Evolutionary conservation across 2,113 vertebrate genomes (phyloP).

Genomic region (Castor canadensis): DNA sequence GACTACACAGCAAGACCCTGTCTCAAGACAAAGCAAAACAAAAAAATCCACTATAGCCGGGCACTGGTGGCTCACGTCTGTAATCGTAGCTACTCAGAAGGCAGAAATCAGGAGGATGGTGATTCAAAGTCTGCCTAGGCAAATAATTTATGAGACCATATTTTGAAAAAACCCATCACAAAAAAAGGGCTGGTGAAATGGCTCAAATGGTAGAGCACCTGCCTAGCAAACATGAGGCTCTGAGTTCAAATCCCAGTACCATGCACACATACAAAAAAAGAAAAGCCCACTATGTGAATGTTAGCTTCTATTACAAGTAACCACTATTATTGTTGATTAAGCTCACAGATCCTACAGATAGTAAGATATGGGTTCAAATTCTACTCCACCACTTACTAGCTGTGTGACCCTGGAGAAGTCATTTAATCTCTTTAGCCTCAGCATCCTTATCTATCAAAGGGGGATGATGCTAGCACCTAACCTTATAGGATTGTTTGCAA

Average conservation of each 20-base stretch:
- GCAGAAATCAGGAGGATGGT: too few relatives aligned
- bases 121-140: too few relatives aligned
- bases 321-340: too few relatives aligned
- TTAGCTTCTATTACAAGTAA: constrained; percentile 4
- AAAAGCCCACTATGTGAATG: background rate
- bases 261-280: too few relatives aligned
- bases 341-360: too few relatives aligned
- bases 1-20: background rate
- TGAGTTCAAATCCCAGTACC: too few relatives aligned
- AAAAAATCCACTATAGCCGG: too few relatives aligned
- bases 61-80: too few relatives aligned
- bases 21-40: background rate
- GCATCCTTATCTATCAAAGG: constrained; percentile 17
- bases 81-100: background rate
- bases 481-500: background rate
- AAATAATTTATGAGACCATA: too few relatives aligned
- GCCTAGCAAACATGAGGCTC: too few relatives aligned
- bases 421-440: background rate
- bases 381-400: background rate
- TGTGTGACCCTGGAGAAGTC: background rate
- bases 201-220: too few relatives aligned
- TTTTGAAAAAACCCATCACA: background rate
- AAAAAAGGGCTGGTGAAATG: background rate
- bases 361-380: constrained; percentile 17
- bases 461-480: background rate